These are phyloP conservation scores for Xenopus tropicalis DNA, from an alignment of 2,113 vertebrate genomes.

Conservation along the genomic window DNA sequence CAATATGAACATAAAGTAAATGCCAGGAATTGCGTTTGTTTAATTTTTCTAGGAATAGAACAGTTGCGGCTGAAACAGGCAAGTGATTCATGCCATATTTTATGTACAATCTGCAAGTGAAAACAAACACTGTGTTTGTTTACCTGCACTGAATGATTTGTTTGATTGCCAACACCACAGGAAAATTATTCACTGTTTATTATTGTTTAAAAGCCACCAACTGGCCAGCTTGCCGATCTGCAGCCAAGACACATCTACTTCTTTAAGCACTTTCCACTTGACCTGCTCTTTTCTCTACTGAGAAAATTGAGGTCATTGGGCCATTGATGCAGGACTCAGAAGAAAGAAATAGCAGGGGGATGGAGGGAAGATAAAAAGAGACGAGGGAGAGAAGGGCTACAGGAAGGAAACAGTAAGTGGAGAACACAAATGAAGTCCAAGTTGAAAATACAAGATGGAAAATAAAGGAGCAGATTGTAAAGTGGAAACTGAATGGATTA, in stretches of 20 bases:
- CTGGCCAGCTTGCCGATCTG: constrained; percentile 45
- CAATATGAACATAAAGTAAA: too few relatives aligned
- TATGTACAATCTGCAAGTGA: constrained; percentile 18
- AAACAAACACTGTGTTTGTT: constrained; percentile 47
- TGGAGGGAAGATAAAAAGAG: not conserved
- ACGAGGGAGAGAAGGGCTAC: not conserved
- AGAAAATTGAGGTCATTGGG: constrained; percentile 62
- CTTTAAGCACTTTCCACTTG: constrained; percentile 60
- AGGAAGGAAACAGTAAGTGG: not conserved
- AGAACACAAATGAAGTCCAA: not conserved
- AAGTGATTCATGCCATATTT: constrained; percentile 26
- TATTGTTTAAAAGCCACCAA: constrained; percentile 42
- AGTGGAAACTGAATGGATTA: too few relatives aligned
- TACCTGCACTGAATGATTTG: constrained; percentile 51
- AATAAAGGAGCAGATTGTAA: not conserved
- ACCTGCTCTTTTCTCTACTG: constrained; percentile 59
- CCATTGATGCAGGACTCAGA: constrained; percentile 19
- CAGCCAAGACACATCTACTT: constrained; percentile 59
- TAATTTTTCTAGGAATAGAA: not conserved
- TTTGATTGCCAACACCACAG: constrained; percentile 26
- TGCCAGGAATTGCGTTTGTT: too few relatives aligned
- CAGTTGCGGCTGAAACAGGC: not conserved
- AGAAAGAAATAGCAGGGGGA: not conserved
- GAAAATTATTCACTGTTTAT: constrained; percentile 59
- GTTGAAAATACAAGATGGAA: not conserved